Evolutionary conservation across 2,797 vertebrate genomes (phyloP).

Genomic region (Chelon auratus): DNA sequence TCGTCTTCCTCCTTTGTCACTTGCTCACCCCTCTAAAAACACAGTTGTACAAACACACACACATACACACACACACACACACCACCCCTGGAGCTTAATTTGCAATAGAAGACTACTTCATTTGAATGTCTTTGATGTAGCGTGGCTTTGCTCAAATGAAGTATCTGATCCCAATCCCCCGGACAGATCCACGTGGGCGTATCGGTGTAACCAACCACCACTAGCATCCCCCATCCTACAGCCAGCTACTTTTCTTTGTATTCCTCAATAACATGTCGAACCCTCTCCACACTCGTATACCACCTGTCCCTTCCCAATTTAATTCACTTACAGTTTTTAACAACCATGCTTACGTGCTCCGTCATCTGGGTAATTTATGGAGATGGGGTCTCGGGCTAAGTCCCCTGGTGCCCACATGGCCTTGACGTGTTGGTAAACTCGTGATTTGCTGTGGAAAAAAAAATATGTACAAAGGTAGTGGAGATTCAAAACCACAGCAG

Average conservation of each 20-base stretch:
- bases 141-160: constrained; percentile 79
- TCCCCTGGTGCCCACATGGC: constrained; percentile 66
- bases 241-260: constrained; percentile 53
- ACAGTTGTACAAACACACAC: constrained; percentile 16
- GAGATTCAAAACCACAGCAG: background rate
- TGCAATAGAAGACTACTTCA: constrained; percentile 80
- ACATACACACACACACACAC: constrained; percentile 28
- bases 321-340: constrained; percentile 84
- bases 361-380: constrained; percentile 85
- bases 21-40: constrained; percentile 40
- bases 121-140: constrained; percentile 83
- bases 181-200: constrained; percentile 74
- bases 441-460: constrained; percentile 36
- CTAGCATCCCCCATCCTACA: constrained; percentile 26
- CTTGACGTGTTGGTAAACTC: constrained; percentile 60
- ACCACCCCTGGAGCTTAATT: constrained; percentile 78
- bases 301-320: constrained; percentile 41
- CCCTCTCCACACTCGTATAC: constrained; percentile 28
- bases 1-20: constrained; percentile 33
- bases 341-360: constrained; percentile 79
- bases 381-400: constrained; percentile 76
- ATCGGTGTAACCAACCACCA: constrained; percentile 67
- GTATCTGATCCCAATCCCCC: constrained; percentile 81
- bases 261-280: constrained; percentile 31
- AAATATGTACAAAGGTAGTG: background rate